Base-by-base conservation (phyloP, 2,888 invertebrate species). In the Andrena haemorrhoa region DNA sequence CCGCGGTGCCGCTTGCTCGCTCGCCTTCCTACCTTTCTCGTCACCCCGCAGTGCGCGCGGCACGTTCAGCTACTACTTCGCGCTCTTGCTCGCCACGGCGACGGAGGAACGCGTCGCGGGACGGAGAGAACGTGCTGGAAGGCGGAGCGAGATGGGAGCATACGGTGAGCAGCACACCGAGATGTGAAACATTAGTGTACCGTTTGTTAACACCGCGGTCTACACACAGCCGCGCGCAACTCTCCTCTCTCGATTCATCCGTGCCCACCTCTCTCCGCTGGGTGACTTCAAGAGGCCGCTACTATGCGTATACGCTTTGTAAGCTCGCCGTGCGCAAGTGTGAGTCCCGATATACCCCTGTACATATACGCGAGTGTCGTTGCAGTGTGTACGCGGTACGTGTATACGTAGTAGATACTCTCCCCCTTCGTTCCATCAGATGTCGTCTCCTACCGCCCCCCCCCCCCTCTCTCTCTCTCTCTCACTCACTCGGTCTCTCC, bases 101-200 rank as follows among this genome's bases (percentile, higher is more conserved):
- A 83, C 87, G 87, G 83, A 78, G 84, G 86, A 88, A 86, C 88
- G 82, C 87, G 85, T 82, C 79, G 82, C 68, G 75, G 75, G 72
- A 75, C 83, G 80, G 60, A 68, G 86, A 86, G 64, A 23, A 23
- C 20, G 23, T n/a, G 23, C 71, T 75, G 53, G 23, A 71, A 53
- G 71, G 41, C 16, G 53, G 53, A 79, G 80, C 66, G 83, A 73
- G 83, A 79, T n/a, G 16, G 47, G 66, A 71, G 65, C 70, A 70
- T 71, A 82, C 82, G 82, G 66, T 6, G 84, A 88, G 87, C 56
- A 89, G 88, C 89, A 91, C 90, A 91, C 92, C 89, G 92, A 91
- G 91, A 93, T 91, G 93, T 91, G 92, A 92, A 93, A 92, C 92
- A 92, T 92, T 92, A 93, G 93, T 93, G 93, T 93, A 93, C 92